These are phyloP conservation scores for Drosophila borborema DNA, from an alignment of 2,888 invertebrate genomes.

Conservation along the genomic window DNA sequence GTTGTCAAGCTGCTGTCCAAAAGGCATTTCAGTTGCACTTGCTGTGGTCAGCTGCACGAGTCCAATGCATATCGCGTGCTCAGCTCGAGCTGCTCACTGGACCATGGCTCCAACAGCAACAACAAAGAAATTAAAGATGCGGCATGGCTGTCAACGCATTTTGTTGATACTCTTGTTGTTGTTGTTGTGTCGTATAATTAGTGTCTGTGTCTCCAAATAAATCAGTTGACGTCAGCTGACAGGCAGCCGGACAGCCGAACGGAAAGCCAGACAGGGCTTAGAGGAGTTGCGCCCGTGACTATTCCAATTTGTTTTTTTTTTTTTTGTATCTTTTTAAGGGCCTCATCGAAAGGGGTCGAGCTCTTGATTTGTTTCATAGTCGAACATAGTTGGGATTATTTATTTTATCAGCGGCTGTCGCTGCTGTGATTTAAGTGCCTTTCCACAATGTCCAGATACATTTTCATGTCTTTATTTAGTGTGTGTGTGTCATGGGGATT, in stretches of 20 bases:
- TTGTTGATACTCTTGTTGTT: constrained; percentile 55
- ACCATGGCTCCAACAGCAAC: constrained; percentile 49
- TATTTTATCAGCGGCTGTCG: constrained; percentile 59
- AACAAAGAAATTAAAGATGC: constrained; percentile 72
- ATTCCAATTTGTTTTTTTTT: constrained; percentile 32
- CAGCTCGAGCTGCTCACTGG: constrained; percentile 66
- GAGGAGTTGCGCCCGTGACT: constrained; percentile 30
- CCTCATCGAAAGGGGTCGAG: constrained; percentile 39
- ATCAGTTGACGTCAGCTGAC: constrained; percentile 63
- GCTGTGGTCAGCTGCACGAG: constrained; percentile 56
- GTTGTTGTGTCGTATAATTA: constrained; percentile 71
- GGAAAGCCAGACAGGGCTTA: not conserved
- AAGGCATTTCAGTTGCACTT: constrained; percentile 63
- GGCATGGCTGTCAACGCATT: constrained; percentile 71
- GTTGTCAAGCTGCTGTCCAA: constrained; percentile 57
- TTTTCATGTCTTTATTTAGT: constrained; percentile 70
- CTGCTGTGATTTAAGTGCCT: constrained; percentile 72
- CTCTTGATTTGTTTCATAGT: constrained; percentile 53
- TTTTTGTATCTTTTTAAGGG: constrained; percentile 32
- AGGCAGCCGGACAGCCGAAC: constrained; percentile 6
- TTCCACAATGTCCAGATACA: constrained; percentile 54
- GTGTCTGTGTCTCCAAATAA: constrained; percentile 70
- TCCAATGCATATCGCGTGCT: constrained; percentile 72
- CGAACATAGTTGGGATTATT: constrained; percentile 15
- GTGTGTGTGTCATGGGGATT: constrained; percentile 25